Evolutionary conservation across 2,888 invertebrate species (phyloP), one percentile per base, ranked within the genome.

Genomic region (Acheta domesticus): DNA sequence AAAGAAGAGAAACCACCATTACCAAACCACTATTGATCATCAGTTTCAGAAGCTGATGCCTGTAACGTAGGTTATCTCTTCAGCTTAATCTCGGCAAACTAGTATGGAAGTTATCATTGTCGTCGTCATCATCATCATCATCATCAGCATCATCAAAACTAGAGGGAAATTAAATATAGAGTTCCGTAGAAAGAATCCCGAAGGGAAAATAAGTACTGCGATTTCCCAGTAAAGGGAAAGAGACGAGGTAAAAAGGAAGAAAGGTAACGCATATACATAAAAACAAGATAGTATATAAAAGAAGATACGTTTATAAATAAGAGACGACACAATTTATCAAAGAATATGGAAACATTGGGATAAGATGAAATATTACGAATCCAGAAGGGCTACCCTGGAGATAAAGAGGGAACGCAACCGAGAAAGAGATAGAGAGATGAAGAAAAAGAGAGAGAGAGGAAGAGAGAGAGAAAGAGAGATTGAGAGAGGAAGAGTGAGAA

Each of bases 291-390:
- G n/a, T n/a, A n/a, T n/a, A 78, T 48, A 12, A n/a, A 8, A 11
- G 14, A 48, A 79, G 80, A 50, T 23, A 19, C 19, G 16, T 78
- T 74, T 36, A 23, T 48, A 74, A 49, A 75, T 12, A 23, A 76
- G 76, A 79, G 48, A 73, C 48, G 16, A 20, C 50, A 12, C 19
- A 49, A 62, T 76, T 49, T 21, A 49, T 62, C 12, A 74, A 48
- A 21, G 19, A 2, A 49, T 76, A 48, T 12, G 73, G 75, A 79
- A 36, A 36, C 16, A 49, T 21, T 12, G 49, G 49, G 16, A n/a
- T 1, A 21, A 76, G 62, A 14, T 21, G 79, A 79, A 49, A 49
- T 76, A 79, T 20, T 79, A 21, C n/a, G 74, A 78, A 74, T 8
- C 48, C n/a, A 74, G n/a, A 16, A 20, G 77, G 48, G n/a, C n/a